phyloP scores from a whole-genome alignment of 1,140 invertebrate species.

The Drosophila arawakana region DNA sequence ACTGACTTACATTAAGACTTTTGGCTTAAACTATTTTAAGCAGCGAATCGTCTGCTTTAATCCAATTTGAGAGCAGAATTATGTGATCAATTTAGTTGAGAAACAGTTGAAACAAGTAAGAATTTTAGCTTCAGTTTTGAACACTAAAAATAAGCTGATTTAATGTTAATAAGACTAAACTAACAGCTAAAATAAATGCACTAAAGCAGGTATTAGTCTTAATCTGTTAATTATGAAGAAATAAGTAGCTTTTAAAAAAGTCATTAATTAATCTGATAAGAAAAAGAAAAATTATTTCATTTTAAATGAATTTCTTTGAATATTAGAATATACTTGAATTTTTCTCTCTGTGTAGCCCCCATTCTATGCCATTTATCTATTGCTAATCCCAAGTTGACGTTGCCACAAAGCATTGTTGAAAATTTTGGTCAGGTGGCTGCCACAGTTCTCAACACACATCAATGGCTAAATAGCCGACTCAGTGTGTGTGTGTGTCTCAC shows the following conservation, averaged over 20 bases:
- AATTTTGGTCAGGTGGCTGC: slow-evolving; percentile 64
- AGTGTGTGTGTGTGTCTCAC: slow-evolving; percentile 24
- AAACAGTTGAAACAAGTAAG: background rate
- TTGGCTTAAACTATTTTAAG: background rate
- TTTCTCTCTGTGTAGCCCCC: background rate
- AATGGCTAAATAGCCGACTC: slow-evolving; percentile 14
- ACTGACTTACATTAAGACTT: background rate
- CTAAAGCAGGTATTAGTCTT: too few species aligned
- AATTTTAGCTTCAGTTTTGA: too few species aligned
- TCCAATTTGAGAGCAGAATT: background rate
- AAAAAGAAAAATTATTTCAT: too few species aligned
- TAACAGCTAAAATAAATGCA: too few species aligned
- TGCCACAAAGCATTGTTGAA: slow-evolving; percentile 44
- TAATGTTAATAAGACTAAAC: too few species aligned
- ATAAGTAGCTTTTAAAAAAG: too few species aligned
- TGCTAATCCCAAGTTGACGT: slow-evolving; percentile 21
- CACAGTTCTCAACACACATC: slow-evolving; percentile 48
- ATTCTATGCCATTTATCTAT: background rate
- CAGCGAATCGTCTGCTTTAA: background rate
- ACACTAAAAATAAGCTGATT: too few species aligned
- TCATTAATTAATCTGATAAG: too few species aligned
- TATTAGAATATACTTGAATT: too few species aligned
- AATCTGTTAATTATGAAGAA: too few species aligned
- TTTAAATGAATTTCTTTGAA: too few species aligned
- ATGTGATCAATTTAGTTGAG: background rate